Percentiles rank a stretch among this genome's conserved stretches.
These are phyloP conservation scores for Podiceps cristatus DNA, from an alignment of 2,113 vertebrate genomes.

Conservation along the genomic window DNA sequence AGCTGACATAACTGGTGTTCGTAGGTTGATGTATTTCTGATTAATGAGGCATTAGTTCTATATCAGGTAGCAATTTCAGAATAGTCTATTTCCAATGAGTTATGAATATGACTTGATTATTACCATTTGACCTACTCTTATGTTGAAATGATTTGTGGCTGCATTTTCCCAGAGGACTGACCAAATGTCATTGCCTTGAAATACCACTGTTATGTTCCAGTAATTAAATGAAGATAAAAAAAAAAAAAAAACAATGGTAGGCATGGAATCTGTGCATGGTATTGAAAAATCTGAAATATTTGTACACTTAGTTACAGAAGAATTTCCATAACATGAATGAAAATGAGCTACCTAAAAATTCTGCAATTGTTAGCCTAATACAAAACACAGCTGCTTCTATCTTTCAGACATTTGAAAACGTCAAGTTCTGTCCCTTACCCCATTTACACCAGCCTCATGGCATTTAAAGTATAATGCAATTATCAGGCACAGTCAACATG, in stretches of 20 bases:
- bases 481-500: not conserved
- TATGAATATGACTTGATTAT: slow-evolving; percentile 59
- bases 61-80: slow-evolving; percentile 67
- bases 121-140: slow-evolving; percentile 39
- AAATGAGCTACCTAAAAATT: not conserved
- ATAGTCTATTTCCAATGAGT: slow-evolving; percentile 34
- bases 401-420: not conserved
- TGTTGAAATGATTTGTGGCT: slow-evolving; percentile 57
- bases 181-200: slow-evolving; percentile 45
- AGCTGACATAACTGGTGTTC: slow-evolving; percentile 13
- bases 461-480: not conserved
- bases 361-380: not conserved
- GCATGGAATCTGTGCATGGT: not conserved
- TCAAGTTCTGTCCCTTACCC: not conserved
- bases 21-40: slow-evolving; percentile 48
- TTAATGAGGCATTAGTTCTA: slow-evolving; percentile 71
- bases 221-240: slow-evolving; percentile 58
- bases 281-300: not conserved
- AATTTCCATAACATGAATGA: not conserved
- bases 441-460: not conserved
- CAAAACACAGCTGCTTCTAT: not conserved
- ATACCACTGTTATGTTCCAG: slow-evolving; percentile 20
- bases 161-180: slow-evolving; percentile 23
- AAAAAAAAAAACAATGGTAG: not conserved
- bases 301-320: not conserved